A percentile compares a stretch with the other conserved stretches of the same genome.
phyloP scores from a whole-genome alignment of 2,888 invertebrate species.

The Limnephilus rhombicus region DNA sequence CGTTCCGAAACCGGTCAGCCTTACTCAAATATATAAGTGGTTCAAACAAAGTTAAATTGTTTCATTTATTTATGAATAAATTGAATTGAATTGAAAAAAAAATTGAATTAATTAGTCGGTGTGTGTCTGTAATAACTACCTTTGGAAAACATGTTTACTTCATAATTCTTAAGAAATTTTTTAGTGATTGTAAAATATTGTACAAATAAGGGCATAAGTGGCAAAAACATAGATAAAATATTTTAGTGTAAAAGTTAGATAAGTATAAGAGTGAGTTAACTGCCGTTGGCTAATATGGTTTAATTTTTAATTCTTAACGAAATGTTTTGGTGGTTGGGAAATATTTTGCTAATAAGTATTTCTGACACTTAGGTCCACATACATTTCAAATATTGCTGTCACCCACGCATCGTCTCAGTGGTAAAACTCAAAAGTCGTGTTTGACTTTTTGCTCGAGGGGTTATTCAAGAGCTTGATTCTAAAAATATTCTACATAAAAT shows the following conservation, averaged over 20 bases:
- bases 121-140: too few relatives aligned
- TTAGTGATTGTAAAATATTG: too few relatives aligned
- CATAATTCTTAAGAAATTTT: too few relatives aligned
- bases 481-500: not conserved
- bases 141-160: too few relatives aligned
- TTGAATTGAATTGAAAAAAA: too few relatives aligned
- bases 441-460: constrained; percentile 7
- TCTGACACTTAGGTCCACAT: not conserved
- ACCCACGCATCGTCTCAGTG: constrained; percentile 14
- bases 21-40: too few relatives aligned
- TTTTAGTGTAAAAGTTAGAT: too few relatives aligned
- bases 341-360: not conserved
- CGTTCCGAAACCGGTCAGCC: too few relatives aligned
- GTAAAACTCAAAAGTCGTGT: constrained; percentile 16
- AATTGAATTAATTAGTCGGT: too few relatives aligned
- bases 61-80: too few relatives aligned
- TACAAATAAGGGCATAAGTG: not conserved
- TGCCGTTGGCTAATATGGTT: not conserved
- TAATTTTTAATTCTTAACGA: not conserved
- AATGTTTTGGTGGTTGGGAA: not conserved
- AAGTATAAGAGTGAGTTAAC: not conserved
- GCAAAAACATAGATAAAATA: not conserved
- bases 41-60: too few relatives aligned
- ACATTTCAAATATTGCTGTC: constrained; percentile 7
- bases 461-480: not conserved